These are phyloP conservation scores for Florisuga fusca DNA, from an alignment of 2,797 vertebrate species.

Conservation along the genomic window DNA sequence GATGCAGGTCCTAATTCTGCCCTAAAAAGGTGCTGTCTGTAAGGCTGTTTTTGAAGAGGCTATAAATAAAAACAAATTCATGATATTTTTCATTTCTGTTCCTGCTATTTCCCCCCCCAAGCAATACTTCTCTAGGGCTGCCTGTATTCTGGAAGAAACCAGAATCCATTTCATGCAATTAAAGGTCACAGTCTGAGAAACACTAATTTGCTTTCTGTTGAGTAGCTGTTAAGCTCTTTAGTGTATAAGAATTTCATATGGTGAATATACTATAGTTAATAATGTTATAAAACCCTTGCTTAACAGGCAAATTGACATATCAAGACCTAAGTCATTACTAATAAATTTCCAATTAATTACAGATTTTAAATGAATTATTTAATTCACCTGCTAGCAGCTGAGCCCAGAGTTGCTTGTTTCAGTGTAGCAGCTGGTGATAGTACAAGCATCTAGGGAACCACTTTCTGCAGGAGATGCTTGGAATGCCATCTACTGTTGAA, in stretches of 20 bases:
- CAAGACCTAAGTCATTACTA: neutral
- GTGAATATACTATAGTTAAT: neutral
- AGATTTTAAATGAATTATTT: neutral
- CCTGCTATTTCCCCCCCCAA: neutral
- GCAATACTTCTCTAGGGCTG: neutral
- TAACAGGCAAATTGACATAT: neutral
- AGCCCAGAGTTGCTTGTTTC: neutral
- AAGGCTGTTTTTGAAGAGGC: neutral
- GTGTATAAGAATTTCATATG: neutral
- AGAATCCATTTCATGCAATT: neutral
- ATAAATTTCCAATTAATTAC: constrained; percentile 1
- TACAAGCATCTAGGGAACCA: neutral
- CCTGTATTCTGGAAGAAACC: neutral
- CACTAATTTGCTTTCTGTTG: neutral
- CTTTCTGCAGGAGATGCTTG: constrained; percentile 22
- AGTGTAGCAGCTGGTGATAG: neutral
- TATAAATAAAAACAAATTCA: neutral
- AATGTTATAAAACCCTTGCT: neutral
- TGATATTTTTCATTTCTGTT: neutral
- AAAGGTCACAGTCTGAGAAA: neutral
- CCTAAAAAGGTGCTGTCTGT: neutral
- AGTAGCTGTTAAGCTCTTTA: neutral
- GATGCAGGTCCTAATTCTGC: neutral
- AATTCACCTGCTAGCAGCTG: constrained; percentile 18
- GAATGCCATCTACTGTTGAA: constrained; percentile 69